Evolutionary conservation across 2,888 invertebrate genomes (phyloP), one percentile per base, ranked within the genome.

Genomic region (Trissonchulus latispiculum): DNA sequence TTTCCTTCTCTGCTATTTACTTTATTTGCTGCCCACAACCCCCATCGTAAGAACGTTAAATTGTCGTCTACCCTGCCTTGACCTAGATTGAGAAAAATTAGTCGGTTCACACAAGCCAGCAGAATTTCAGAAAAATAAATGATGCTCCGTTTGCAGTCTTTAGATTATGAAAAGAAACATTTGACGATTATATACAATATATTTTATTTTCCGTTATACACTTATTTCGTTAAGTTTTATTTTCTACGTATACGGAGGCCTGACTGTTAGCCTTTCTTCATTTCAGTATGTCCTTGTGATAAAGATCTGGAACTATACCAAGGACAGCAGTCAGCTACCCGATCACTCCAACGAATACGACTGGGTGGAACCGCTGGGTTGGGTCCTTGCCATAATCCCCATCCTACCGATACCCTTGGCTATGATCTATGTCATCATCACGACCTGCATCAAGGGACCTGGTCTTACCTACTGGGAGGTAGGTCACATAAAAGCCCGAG

Each of bases 361-460:
- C 62, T 82, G 79, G 77, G 77, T 78, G 69, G 81, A 82, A 68
- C 77, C 75, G 33, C 77, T 79, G 23, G 79, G 81, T 68, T 77
- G 77, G 37, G 78, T 79, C 23, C 75, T 82, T 37, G 82, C 82
- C 8, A 72, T 80, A 35, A 75, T 79, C 0, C 82, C 82, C 31
- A 68, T 82, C 8, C 62, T 82, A 0, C 82, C 82, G 2, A 82
- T 82, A 69, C 80, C 81, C 1, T 67, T 82, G 15, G 80, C 77
- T 73, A 78, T 79, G 70, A 64, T 81, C 32, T 77, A 76, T 67
- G 77, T 79, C n/a, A 67, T 82, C 3, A 72, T 75, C 68, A 75
- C 75, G 35, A 78, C 79, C 0, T 80, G 79, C 71, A 32, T 74
- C 23, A 1, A 37, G 3, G 75, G 75, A 1, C 72, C 72, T 2